Base-by-base conservation (phyloP, 2,888 invertebrate genomes). In the Aphelenchoides bicaudatus region DNA sequence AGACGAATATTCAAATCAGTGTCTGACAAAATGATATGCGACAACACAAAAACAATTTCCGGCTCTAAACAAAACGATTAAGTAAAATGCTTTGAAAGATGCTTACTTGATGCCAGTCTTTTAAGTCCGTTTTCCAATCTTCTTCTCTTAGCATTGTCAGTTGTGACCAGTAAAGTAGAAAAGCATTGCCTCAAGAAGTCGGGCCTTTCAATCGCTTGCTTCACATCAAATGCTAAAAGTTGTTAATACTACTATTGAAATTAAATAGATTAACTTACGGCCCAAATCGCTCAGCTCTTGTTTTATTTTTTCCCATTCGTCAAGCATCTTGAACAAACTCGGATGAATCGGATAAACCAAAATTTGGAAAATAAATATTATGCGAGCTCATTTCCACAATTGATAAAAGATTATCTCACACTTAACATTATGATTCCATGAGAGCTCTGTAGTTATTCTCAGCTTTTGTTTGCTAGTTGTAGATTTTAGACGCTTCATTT, bases 141-240 rank as follows among this genome's bases (percentile, higher is more conserved):
- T 13, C 25, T 13, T 2, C 52, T 21, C 13, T 38, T 6, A 19
- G 19, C 25, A 3, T 16, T n/a, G 21, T 51, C 52, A 8, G 37
- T 34, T 8, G 37, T 47, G 2, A 2, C 39, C 25, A 34, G 19
- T 19, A 34, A 21, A 19, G 37, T 19, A n/a, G 10, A 21, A 23
- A 51, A 28, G 38, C 52, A 51, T 19, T 38, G 13, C 13, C 52
- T 37, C n/a, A n/a, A n/a, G 13, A 51, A 39, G 1, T 38, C 52
- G 6, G 19, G 21, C 10, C 21, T 2, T 21, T 34, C 13, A 13
- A 51, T 21, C 2, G 34, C 52, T 2, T 8, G 8, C 16, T 31
- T 51, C 25, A 23, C 25, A 34, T 51, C 52, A 10, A 51, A 23
- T 23, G 31, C 52, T 51, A 30, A 4, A 48, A 48, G 19, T 16